Percentiles rank a stretch among this genome's conserved stretches.
Evolutionary conservation across 2,888 invertebrate species (phyloP).

Genomic region (Lamellibrachia satsuma): DNA sequence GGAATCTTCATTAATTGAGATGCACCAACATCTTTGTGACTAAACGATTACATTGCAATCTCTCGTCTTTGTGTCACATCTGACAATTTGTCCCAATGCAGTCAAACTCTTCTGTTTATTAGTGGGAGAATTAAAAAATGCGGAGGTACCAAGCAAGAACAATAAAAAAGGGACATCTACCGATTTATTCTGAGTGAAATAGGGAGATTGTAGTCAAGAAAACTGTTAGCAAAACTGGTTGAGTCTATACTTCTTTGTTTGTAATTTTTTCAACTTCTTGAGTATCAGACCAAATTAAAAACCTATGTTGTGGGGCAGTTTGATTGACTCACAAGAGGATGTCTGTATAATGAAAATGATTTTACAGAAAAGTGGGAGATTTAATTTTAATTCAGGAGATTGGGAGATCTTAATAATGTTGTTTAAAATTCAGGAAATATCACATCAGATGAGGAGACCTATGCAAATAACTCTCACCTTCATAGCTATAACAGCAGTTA

Average conservation of each 20-base stretch:
- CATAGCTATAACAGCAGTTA: not conserved
- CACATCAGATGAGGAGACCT: not conserved
- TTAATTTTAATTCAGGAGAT: no score
- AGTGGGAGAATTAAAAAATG: not conserved
- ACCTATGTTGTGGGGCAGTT: not conserved
- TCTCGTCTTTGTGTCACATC: no score
- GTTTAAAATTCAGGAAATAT: not conserved
- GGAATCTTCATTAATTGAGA: not conserved
- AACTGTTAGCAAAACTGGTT: not conserved
- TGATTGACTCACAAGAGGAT: not conserved
- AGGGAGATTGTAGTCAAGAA: not conserved
- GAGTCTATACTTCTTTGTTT: not conserved
- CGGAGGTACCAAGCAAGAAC: not conserved
- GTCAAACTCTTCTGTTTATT: not conserved
- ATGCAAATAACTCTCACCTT: not conserved
- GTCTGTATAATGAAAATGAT: not conserved
- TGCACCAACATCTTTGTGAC: no score
- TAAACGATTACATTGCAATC: no score
- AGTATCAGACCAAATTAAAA: not conserved
- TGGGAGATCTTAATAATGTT: not conserved
- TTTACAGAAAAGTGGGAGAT: no score
- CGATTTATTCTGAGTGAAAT: not conserved
- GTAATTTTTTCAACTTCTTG: not conserved
- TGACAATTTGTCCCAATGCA: no score
- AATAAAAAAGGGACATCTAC: not conserved